Conservation (phyloP, 2,797 vertebrate species). For the Lithobates sylvaticus region DNA sequence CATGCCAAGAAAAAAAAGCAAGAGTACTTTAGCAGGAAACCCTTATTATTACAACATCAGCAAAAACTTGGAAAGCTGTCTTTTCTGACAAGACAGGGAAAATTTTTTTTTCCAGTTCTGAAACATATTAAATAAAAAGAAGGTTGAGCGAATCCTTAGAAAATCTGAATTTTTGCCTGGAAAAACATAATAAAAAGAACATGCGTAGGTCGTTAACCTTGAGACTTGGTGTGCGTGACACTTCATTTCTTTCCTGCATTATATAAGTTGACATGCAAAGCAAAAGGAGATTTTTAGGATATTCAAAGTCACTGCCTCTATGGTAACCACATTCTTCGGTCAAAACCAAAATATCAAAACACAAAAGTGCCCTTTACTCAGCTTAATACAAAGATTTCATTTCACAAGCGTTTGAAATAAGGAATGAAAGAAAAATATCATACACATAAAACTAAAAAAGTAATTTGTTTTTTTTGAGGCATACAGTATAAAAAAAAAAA, state of each 20-base stretch:
- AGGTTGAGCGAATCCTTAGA: not conserved
- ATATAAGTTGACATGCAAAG: not conserved
- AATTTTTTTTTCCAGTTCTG: not conserved
- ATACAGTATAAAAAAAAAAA: too few relatives aligned
- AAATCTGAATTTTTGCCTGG: not conserved
- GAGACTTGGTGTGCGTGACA: not conserved
- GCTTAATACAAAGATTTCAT: too few relatives aligned
- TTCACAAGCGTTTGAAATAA: too few relatives aligned
- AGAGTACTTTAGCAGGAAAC: conserved; percentile 61
- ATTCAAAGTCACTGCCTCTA: too few relatives aligned
- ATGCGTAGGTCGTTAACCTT: too few relatives aligned
- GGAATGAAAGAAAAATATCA: too few relatives aligned
- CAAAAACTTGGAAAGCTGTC: conserved; percentile 57
- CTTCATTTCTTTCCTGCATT: not conserved
- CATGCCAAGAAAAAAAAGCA: conserved; percentile 24
- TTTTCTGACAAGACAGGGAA: conserved; percentile 22
- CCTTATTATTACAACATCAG: conserved; percentile 62
- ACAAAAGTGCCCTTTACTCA: too few relatives aligned
- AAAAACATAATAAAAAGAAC: not conserved
- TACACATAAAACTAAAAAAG: too few relatives aligned
- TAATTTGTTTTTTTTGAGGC: too few relatives aligned
- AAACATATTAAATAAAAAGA: not conserved
- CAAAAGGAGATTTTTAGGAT: too few relatives aligned
- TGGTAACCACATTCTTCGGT: too few relatives aligned
- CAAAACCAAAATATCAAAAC: too few relatives aligned